Base-by-base conservation (phyloP, 2,113 vertebrate species). In the Recurvirostra avosetta region DNA sequence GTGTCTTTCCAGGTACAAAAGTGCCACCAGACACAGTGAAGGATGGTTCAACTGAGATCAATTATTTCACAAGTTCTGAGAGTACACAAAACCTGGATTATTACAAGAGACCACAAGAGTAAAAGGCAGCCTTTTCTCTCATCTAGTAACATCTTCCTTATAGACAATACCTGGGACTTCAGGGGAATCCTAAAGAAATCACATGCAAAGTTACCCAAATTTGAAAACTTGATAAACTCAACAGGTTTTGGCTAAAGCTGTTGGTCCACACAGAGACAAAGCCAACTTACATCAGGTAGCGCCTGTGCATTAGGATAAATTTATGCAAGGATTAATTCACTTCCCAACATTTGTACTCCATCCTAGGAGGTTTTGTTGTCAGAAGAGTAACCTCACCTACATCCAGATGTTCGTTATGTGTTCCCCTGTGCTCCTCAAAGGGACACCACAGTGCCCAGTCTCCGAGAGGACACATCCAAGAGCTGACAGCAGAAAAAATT, bases 331-430 rank as follows among this genome's bases (percentile, higher is more conserved):
- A 40, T 22, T 41, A 32, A 2, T 19, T 59, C 8, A 2, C 26
- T 29, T 41, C 68, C 55, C 84, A n/a, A 3, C 4, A 4, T 22
- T n/a, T 9, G 5, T 4, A 12, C 32, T 34, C 21, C 52, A 4
- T 6, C 23, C 63, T 14, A 32, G 38, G 17, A 36, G 26, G 0
- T 49, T 27, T 21, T 15, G 7, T 1, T 15, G 32, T 6, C 22
- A 47, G 36, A 52, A 13, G 5, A 56, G 9, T 2, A 20, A 40
- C 34, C 9, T 53, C 71, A 2, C 11, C 49, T 20, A 4, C 50
- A 22, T 8, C 58, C 59, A 34, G 50, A 10, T 5, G 5, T 6
- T 25, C 13, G 1, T 5, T 2, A 15, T 1, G 4, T 0, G 19
- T 9, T 18, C 18, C 53, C 47, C 65, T 3, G 4, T 2, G 8